Evolutionary conservation across 2,797 vertebrate species (phyloP), one percentile per base, ranked within the genome.

Genomic region (Otus scops): DNA sequence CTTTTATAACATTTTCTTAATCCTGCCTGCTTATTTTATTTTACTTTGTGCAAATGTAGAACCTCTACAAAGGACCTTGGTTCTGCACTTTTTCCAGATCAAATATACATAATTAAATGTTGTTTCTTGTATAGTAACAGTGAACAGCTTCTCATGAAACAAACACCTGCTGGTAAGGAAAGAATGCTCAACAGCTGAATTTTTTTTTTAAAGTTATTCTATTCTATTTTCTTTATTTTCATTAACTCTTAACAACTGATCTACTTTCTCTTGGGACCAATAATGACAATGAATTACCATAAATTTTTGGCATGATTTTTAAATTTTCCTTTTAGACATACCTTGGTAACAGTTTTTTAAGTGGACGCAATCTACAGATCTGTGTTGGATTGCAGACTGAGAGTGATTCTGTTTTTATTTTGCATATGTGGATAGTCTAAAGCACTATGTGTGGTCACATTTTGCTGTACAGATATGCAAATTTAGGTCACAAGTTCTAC

Each of bases 21-120:
- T 95, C 57, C 43, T 92, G 53, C 39, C 50, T 91, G 83, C 39
- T 97, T 97, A 88, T 95, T 98, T 97, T 96, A 65, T 88, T 87
- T 96, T 95, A 90, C 68, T 97, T 97, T 79, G 65, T 63, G 78
- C 87, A 91, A 90, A 92, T 68, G 88, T 27, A 63, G 61, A 93
- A 84, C 86, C 45, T 84, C 78, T 88, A 51, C 47, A 73, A 93
- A 93, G 36, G 67, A 82, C 23, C 3, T 36, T 70, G 26, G 21
- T 92, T 92, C 69, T 85, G 36, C 32, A 34, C 51, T 89, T 95
- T 83, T 73, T 83, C 85, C 59, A 96, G 83, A 93, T 87, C 59
- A 88, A 93, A 69, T 82, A 70, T 56, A 77, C 36, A 19, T 61
- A 80, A 80, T 89, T 77, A 89, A 94, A 92, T 83, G 26, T 81